Percentiles rank a stretch among this genome's conserved stretches.
phyloP scores from a whole-genome alignment of 2,113 vertebrate genomes.

The Apus apus region DNA sequence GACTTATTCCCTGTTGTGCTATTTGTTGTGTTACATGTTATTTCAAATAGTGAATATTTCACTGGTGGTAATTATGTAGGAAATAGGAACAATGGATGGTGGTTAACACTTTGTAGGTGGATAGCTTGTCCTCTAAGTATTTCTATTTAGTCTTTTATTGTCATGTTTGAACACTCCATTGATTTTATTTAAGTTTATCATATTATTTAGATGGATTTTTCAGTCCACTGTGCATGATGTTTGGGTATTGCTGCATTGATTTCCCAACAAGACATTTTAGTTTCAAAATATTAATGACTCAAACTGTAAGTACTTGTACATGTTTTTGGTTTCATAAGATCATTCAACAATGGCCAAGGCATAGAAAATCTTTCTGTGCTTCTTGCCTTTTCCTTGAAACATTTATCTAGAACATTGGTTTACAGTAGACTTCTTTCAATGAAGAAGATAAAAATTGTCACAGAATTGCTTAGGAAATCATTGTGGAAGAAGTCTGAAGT shows the following conservation, averaged over 20 bases:
- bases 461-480: background rate
- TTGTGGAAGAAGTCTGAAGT: background rate
- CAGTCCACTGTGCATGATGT: constrained; percentile 32
- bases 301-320: constrained; percentile 2
- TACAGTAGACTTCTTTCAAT: background rate
- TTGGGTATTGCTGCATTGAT: constrained; percentile 72
- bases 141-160: constrained; percentile 57
- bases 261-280: constrained; percentile 72
- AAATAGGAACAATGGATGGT: background rate
- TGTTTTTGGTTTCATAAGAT: constrained; percentile 42
- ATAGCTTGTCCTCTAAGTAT: constrained; percentile 16
- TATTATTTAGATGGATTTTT: constrained; percentile 50
- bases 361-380: background rate
- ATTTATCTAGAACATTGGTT: background rate
- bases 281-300: constrained; percentile 68
- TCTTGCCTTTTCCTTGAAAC: background rate
- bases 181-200: constrained; percentile 65
- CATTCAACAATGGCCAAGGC: background rate
- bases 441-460: background rate
- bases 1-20: background rate
- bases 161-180: constrained; percentile 60
- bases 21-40: background rate
- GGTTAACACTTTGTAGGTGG: constrained; percentile 26
- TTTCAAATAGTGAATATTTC: constrained; percentile 8
- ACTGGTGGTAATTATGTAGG: constrained; percentile 7